Evolutionary conservation across 2,888 invertebrate genomes (phyloP), one percentile per base, ranked within the genome.

Genomic region (Quadroppia sp.): DNA sequence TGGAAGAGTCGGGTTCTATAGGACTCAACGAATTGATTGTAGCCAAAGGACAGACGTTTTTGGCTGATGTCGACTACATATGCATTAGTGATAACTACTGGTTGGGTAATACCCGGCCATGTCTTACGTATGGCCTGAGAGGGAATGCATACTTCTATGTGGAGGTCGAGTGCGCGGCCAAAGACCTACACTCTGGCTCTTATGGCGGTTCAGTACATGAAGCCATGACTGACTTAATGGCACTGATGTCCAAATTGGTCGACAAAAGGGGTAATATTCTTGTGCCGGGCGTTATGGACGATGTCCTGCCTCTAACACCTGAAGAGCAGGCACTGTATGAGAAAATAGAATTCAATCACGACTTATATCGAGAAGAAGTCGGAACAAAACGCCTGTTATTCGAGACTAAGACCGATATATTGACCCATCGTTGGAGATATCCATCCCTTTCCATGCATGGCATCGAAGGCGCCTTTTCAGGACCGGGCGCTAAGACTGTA

Each of bases 21-120:
- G 98, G 98, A n/a, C 85, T 99, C 30, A 94, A 96, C 82, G 91
- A 90, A 0, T 84, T 96, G 13, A 85, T 99, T 0, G 84, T 85
- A 78, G 82, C 86, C 0, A 85, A 87, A 78, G 90, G 90, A 81
- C 88, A 90, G 78, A 87, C 87, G 32, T 96, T 94, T 83, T 86
- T 97, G 45, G 86, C 84, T 81, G 82, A 87, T 81, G 89, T 94
- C 0, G 96, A 98, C 83, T 97, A 88, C 84, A 93, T 96, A 20
- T 97, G 97, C 82, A 97, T 99, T 81, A 96, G 96, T 28, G 98
- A 99, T 82, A 99, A 97, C 84, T 99, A 98, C 82, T 99, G 98
- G 98, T 84, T 99, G 75, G 97, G 98, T 1, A 95, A 90, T 76
- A 89, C 88, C n/a, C 95, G 94, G 81, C 98, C 99, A 0, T 98